A percentile compares a stretch with the other conserved stretches of the same genome.
phyloP scores from a whole-genome alignment of 2,888 invertebrate genomes.

The Pseudococcus jackbeardsleyi region DNA sequence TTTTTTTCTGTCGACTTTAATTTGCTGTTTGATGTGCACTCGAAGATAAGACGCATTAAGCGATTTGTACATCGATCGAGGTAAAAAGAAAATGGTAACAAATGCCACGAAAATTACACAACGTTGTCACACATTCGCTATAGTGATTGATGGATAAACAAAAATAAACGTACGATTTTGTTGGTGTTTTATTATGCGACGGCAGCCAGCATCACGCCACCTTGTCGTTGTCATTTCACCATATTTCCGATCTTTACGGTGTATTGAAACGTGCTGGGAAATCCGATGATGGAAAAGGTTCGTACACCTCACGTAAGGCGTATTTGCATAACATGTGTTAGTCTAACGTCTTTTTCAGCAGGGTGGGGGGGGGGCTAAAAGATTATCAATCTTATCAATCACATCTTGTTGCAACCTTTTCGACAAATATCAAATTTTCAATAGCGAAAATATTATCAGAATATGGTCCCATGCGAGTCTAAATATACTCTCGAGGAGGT shows the following conservation, averaged over 20 bases:
- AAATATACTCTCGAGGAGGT: no score
- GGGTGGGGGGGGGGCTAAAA: not conserved
- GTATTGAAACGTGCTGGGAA: not conserved
- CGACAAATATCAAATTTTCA: not conserved
- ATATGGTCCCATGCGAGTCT: no score
- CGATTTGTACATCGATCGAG: not conserved
- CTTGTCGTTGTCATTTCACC: conserved; percentile 14
- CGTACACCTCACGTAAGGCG: not conserved
- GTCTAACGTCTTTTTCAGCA: not conserved
- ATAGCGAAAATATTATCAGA: no score
- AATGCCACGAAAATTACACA: conserved; percentile 16
- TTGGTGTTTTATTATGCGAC: conserved; percentile 1
- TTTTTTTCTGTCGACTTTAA: no score
- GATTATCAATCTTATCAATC: conserved; percentile 17
- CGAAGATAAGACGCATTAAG: not conserved
- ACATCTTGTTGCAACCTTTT: not conserved
- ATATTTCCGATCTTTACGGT: not conserved
- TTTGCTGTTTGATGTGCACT: no score
- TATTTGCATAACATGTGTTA: conserved; percentile 33
- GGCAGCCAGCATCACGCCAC: not conserved
- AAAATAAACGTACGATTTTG: conserved; percentile 6
- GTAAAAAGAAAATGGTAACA: not conserved
- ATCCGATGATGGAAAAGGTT: not conserved
- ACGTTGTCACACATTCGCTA: not conserved
- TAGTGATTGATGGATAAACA: conserved; percentile 30